Conservation (phyloP, 2,888 invertebrate species). For the Pantelozetes paolii region DNA sequence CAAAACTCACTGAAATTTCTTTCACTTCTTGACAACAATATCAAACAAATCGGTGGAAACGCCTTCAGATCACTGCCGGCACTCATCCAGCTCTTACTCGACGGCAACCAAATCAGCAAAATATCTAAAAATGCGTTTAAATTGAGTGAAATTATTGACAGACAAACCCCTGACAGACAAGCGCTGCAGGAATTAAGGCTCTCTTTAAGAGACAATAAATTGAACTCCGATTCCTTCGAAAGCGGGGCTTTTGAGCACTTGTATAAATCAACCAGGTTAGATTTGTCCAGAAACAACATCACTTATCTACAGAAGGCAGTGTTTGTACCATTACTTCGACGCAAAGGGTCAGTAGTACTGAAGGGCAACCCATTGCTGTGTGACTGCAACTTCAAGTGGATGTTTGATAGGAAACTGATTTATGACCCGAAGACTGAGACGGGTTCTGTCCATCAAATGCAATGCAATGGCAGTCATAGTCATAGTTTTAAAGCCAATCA, state of each 20-base stretch:
- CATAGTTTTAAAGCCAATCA: background rate
- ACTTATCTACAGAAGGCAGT: constrained; percentile 9
- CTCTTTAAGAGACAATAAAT: constrained; percentile 24
- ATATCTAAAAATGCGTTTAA: constrained; percentile 26
- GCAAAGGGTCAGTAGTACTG: background rate
- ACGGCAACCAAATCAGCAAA: constrained; percentile 36
- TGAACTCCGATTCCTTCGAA: constrained; percentile 30
- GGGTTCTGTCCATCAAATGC: background rate
- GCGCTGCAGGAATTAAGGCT: constrained; percentile 24
- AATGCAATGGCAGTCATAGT: constrained; percentile 6
- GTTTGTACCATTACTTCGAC: constrained; percentile 23
- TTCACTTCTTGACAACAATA: constrained; percentile 37
- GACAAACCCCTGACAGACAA: too few species aligned
- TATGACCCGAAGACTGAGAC: constrained; percentile 28
- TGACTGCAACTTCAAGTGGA: constrained; percentile 40
- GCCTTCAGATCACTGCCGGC: background rate
- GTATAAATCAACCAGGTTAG: background rate
- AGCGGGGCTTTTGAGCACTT: constrained; percentile 15
- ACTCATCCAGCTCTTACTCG: constrained; percentile 23
- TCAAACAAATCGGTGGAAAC: constrained; percentile 18
- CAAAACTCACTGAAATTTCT: constrained; percentile 10
- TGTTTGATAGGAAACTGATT: constrained; percentile 22
- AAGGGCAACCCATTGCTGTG: constrained; percentile 37
- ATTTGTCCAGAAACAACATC: constrained; percentile 34
- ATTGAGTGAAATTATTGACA: background rate